Evolutionary conservation across 1,140 invertebrate species (phyloP), one percentile per base, ranked within the genome.

Genomic region (Hirudo medicinalis): DNA sequence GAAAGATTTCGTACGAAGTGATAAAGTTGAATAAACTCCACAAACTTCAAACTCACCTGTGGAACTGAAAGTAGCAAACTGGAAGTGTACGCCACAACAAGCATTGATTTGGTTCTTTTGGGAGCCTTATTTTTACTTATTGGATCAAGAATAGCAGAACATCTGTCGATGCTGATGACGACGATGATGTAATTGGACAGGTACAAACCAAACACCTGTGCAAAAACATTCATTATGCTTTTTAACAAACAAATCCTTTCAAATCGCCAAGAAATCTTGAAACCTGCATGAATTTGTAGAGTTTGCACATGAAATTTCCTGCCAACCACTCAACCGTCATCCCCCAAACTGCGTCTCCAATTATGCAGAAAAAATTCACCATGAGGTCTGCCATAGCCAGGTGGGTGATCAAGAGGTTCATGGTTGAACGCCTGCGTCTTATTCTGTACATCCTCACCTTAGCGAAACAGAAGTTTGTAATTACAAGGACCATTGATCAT

Each of bases 381-480:
- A 88, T 86, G 54, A 94, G 84, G 88, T 94, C 91, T 92, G 92
- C 91, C 72, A 94, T 86, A 6, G 92, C 92, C 22, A 97, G 83
- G 78, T 96, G 92, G 85, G 91, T 91, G 75, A 97, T 95, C 83
- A 96, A 95, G 83, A 92, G 95, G 78, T 94, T 94, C 91, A 96
- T 96, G 27, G 92, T 84, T 19, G 92, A 92, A 80, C 93, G 94
- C 76, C 91, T 85, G 27, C 77, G 79, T 25, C 67, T 32, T 68
- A 68, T 40, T 43, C 40, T 32, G 67, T 68, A 68, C 67, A 68
- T 68, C 36, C 67, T 32, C 25, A 68, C 29, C 57, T 63, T 63
- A 1, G 13, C 17, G 11, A 49, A 49, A 49, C 15, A 49, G 1
- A 49, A 17, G 3, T 49, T 49, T 49, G 11, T 15, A 49, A 5